These are phyloP conservation scores for Thysanoteuthis rhombus DNA, from an alignment of 2,888 invertebrate genomes.

Conservation along the genomic window DNA sequence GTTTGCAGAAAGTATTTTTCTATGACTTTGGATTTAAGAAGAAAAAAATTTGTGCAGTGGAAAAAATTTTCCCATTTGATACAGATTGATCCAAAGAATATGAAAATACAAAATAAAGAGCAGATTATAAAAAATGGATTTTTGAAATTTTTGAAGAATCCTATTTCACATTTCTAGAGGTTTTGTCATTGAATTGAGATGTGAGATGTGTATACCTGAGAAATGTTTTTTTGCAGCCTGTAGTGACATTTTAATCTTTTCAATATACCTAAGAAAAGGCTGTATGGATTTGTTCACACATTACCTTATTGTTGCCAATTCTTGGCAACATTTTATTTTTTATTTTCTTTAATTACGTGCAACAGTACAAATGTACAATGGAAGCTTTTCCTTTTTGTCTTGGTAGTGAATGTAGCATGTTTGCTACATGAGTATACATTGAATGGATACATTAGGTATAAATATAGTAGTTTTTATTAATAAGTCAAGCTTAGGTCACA, in stretches of 20 bases:
- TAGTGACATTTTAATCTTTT: not conserved
- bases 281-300: not conserved
- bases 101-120: not conserved
- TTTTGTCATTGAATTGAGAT: not conserved
- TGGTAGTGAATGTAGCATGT: not conserved
- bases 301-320: not conserved
- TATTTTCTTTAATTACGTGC: not conserved
- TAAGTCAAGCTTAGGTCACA: no score
- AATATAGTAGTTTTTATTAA: no score
- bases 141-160: not conserved
- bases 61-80: no score
- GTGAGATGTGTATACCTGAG: not conserved
- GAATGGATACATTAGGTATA: not conserved
- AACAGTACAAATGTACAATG: not conserved
- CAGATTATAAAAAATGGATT: not conserved
- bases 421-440: not conserved
- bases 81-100: no score
- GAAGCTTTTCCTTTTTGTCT: not conserved
- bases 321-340: not conserved
- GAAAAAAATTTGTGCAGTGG: no score
- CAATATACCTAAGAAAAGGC: not conserved
- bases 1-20: no score
- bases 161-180: not conserved
- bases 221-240: not conserved
- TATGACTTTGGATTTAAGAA: no score